Evolutionary conservation across 2,888 invertebrate species (phyloP), one percentile per base, ranked within the genome.

Genomic region (Chaitophorus viminalis): DNA sequence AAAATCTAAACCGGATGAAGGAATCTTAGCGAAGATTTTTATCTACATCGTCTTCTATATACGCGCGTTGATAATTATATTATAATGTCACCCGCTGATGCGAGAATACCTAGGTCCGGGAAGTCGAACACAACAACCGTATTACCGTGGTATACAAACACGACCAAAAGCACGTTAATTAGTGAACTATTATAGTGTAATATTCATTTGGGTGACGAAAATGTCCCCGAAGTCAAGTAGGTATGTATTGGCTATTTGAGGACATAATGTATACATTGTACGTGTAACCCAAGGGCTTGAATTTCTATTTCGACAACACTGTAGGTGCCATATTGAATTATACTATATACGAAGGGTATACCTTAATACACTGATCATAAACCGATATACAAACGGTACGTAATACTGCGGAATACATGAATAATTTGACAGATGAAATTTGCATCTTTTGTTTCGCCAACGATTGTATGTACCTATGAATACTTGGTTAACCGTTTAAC

Each of bases 1-100:
- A 39, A 87, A 87, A 87, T 81, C 81, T 74, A 39, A 87, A 81
- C 87, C 87, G 87, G 87, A 87, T 87, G 79, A 72, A 78, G 14
- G 36, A 81, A 60, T 72, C 39, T 31, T n/a, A 77, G n/a, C 25
- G 46, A 17, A 87, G 86, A 87, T 87, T 79, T 87, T 74, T 79
- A 87, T 87, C 74, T 72, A 29, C 21, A 17, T 60, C 60, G 36
- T 1, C 36, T 39, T 77, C 72, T 54, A 60, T n/a, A n/a, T n/a
- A n/a, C 60, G 77, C 9, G 29, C 36, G 76, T 14, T 52, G 54
- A 78, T 78, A 36, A 78, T 86, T 78, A 70, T 86, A 78, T 31
- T 82, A n/a, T n/a, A 60, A 72, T 81, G 79, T 87, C 87, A 78
- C 87, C 87, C 25, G 87, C 72, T 81, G 87, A 31, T 46, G 29